A percentile compares a stretch with the other conserved stretches of the same genome.
These are phyloP conservation scores for Elanus axillaris DNA, from an alignment of 2,113 vertebrate genomes.

Conservation along the genomic window DNA sequence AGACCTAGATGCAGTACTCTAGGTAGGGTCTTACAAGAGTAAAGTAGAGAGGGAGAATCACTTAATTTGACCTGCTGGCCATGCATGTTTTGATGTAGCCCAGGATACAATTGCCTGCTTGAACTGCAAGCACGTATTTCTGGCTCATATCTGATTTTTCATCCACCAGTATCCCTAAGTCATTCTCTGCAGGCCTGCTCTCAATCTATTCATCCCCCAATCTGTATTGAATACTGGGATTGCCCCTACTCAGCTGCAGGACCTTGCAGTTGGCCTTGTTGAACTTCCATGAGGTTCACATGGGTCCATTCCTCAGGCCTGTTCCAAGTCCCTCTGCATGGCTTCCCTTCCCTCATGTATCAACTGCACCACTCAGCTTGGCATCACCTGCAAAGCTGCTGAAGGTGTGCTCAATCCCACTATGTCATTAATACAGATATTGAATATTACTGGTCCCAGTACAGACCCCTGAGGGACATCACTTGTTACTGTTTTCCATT, in stretches of 20 bases:
- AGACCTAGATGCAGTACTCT: not conserved
- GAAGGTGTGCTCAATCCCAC: not conserved
- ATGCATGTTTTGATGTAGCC: not conserved
- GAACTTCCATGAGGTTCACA: not conserved
- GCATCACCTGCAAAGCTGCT: not conserved
- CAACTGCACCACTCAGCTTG: not conserved
- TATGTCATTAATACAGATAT: not conserved
- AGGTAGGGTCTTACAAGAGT: fast-evolving
- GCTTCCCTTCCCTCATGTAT: not conserved
- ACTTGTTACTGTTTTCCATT: not conserved
- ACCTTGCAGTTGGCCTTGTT: not conserved
- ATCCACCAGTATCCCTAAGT: not conserved
- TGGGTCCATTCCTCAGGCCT: not conserved
- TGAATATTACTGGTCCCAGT: not conserved
- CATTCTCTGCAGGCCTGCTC: not conserved
- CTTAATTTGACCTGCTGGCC: not conserved
- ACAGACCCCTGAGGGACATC: not conserved
- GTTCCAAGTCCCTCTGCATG: too few species aligned
- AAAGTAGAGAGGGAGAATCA: not conserved
- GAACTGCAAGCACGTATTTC: not conserved
- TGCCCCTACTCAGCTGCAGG: not conserved
- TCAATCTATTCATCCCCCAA: not conserved
- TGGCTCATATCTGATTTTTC: not conserved
- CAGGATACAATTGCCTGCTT: not conserved
- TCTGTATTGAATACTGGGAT: too few species aligned